Conservation (phyloP, 2,888 invertebrate genomes). For the Rosalia funebris region DNA sequence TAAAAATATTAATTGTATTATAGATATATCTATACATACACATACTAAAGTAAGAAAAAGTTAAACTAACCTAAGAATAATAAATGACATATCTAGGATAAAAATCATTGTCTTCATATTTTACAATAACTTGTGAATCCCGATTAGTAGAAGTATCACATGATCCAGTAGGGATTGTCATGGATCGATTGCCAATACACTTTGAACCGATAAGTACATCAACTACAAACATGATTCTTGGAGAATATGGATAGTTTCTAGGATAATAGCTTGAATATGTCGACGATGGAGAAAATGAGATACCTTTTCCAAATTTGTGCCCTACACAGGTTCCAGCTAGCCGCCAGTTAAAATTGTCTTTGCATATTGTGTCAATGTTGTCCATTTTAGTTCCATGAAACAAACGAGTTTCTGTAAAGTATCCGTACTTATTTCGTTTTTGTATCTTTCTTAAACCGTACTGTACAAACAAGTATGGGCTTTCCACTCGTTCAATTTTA, state of each 20-base stretch:
- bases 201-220: slow-evolving; percentile 11
- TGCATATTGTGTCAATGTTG: slow-evolving; percentile 23
- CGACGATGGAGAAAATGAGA: slow-evolving; percentile 24
- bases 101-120: slow-evolving; percentile 34
- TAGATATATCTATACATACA: no score
- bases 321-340: slow-evolving; percentile 16
- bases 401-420: slow-evolving; percentile 1
- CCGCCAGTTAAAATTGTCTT: slow-evolving; percentile 28
- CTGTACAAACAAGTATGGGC: slow-evolving; percentile 11
- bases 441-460: slow-evolving; percentile 14
- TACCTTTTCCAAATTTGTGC: slow-evolving; percentile 26
- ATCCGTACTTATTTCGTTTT: slow-evolving; percentile 12
- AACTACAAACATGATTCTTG: slow-evolving; percentile 24
- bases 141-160: slow-evolving; percentile 22
- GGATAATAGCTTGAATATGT: slow-evolving; percentile 24
- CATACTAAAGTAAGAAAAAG: no score
- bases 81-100: slow-evolving; percentile 32
- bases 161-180: slow-evolving; percentile 22
- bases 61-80: slow-evolving; percentile 19
- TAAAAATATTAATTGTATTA: no score
- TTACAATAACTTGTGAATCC: slow-evolving; percentile 25
- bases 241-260: background rate
- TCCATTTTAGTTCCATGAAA: slow-evolving; percentile 29
- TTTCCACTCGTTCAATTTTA: slow-evolving; percentile 14
- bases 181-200: slow-evolving; percentile 11